These are phyloP conservation scores for Oikopleura albicans DNA, from an alignment of 23 tunicate genomes.

Conservation along the genomic window DNA sequence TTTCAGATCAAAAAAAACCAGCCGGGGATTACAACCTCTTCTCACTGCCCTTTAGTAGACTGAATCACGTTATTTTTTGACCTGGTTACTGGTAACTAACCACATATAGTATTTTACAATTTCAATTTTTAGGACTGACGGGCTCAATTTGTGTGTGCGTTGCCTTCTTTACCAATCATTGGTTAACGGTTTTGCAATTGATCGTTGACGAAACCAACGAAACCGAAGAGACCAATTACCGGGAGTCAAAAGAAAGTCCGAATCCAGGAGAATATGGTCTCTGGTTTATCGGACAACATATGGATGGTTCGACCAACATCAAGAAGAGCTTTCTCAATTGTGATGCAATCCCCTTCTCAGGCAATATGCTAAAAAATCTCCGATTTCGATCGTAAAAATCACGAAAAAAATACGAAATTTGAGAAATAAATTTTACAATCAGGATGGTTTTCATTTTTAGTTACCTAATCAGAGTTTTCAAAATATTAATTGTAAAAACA, in stretches of 20 bases:
- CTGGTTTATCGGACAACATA: background rate
- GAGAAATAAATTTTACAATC: no score
- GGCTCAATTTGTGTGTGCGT: background rate
- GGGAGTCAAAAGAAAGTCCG: background rate
- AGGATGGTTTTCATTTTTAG: no score
- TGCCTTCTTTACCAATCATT: background rate
- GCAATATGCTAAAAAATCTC: background rate
- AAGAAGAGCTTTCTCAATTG: background rate
- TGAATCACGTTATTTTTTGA: no score
- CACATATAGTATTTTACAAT: background rate
- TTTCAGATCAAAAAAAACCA: no score
- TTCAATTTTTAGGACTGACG: background rate
- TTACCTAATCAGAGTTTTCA: no score
- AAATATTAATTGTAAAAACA: no score
- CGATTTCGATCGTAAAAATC: slow-evolving; percentile 1
- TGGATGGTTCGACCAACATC: background rate
- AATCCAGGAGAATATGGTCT: background rate
- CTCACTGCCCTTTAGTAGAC: no score
- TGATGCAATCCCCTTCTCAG: slow-evolving; percentile 9
- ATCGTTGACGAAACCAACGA: background rate
- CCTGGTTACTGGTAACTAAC: no score
- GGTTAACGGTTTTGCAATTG: background rate
- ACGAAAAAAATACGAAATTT: background rate
- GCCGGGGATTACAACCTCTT: no score
- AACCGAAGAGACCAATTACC: background rate